Evolutionary conservation across 2,888 invertebrate genomes (phyloP), one percentile per base, ranked within the genome.

Genomic region (Amphipoea lucens): DNA sequence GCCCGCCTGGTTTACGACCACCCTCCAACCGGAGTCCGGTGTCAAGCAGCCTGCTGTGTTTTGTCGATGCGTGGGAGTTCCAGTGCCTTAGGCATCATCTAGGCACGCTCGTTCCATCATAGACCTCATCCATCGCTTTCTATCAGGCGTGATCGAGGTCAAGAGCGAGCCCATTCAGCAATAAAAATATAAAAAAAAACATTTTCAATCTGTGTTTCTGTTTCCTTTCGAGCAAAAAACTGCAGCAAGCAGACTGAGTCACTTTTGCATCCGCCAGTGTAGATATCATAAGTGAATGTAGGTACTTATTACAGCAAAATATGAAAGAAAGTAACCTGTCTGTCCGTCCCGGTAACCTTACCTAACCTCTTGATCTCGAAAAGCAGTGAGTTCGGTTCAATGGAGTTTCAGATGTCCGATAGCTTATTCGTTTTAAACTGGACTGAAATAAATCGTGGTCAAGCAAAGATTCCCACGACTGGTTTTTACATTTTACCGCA

Each of bases 261-360:
- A 48, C 17, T 75, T 77, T 65, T 66, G 7, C 11, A 51, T 36
- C 20, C 57, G 57, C 74, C 29, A 36, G 20, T 60, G 42, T 83
- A 40, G 0, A 51, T 60, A 62, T 51, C 17, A 29, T 60, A 75
- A 63, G 81, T 80, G 74, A 81, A 77, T 74, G 72, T 76, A 6
- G 29, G 20, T 76, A 69, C 57, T 67, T 77, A 68, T 76, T 20
- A 62, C 51, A 62, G 45, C 69, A 36, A 79, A 83, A 76, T 78
- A 68, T 80, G 63, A 81, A 87, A 81, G 81, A 87, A 87, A 88
- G 79, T 87, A 69, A 74, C 65, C 42, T 70, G 48, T 72, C 57
- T 54, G 51, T 82, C 62, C 72, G 87, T 86, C 71, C 76, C 65
- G 62, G 74, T 87, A 78, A 87, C 77, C 74, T 74, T 48, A 76